Evolutionary conservation across 2,797 vertebrate species (phyloP).

Genomic region (Acomys russatus): DNA sequence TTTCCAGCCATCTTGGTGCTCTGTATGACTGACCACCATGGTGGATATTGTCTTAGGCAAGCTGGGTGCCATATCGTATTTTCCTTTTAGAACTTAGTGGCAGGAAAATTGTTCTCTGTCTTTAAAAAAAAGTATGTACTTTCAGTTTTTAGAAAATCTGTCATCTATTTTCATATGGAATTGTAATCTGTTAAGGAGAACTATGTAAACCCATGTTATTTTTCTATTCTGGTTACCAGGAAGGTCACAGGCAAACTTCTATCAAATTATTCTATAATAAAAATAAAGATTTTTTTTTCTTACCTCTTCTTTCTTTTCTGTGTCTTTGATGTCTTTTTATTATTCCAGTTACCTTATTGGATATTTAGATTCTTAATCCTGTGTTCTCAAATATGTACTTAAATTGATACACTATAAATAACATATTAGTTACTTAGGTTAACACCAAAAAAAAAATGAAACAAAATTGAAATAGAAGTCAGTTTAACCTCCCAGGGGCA

Average conservation of each 20-base stretch:
- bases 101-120: neutral
- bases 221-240: constrained; percentile 38
- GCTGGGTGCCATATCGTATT: neutral
- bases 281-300: neutral
- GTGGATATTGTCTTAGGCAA: neutral
- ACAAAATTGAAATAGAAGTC: constrained; percentile 54
- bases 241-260: constrained; percentile 8
- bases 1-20: neutral
- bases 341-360: constrained; percentile 23
- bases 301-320: neutral
- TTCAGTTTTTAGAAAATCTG: constrained; percentile 34
- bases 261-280: constrained; percentile 35
- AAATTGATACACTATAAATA: constrained; percentile 52
- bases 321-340: constrained; percentile 27
- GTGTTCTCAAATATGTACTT: constrained; percentile 30
- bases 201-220: constrained; percentile 24
- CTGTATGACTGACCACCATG: neutral
- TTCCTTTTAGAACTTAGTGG: constrained; percentile 28
- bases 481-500: neutral
- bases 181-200: constrained; percentile 35
- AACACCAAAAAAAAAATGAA: constrained; percentile 33
- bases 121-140: neutral
- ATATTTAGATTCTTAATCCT: constrained; percentile 49
- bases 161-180: constrained; percentile 22
- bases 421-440: constrained; percentile 18